Evolutionary conservation across 2,797 vertebrate genomes (phyloP).

Genomic region (Poeciliopsis paucimaculata): DNA sequence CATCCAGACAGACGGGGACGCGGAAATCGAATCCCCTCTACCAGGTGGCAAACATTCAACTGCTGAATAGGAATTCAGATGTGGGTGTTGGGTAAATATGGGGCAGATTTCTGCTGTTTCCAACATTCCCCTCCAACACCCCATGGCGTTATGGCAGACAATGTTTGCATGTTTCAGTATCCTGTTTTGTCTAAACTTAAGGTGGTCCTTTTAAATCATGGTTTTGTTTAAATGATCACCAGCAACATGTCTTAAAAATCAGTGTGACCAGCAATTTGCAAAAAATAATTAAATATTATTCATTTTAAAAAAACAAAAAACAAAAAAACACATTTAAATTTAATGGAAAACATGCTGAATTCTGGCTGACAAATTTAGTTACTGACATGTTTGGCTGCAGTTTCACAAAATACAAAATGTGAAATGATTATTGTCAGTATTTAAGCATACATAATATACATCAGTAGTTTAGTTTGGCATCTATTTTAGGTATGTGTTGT

Average conservation of each 20-base stretch:
- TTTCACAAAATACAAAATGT: neutral
- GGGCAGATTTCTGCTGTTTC: neutral
- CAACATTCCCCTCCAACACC: constrained; percentile 12
- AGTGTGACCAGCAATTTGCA: neutral
- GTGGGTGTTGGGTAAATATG: constrained; percentile 37
- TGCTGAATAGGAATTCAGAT: constrained; percentile 51
- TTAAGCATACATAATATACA: neutral
- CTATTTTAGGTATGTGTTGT: neutral
- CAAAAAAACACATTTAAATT: neutral
- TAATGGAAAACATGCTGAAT: neutral
- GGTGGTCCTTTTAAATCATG: neutral
- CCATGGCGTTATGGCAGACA: neutral
- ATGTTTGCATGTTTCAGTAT: neutral
- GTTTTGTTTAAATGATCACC: neutral
- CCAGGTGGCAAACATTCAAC: constrained; percentile 52
- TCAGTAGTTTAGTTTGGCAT: neutral
- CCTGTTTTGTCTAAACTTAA: neutral
- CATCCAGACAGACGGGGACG: constrained; percentile 54
- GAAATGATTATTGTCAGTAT: neutral
- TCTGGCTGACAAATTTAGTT: neutral
- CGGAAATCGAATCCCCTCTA: constrained; percentile 42
- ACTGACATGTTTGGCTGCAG: neutral
- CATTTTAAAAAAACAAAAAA: too few species aligned
- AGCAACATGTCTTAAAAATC: neutral
- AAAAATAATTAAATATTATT: neutral